These are phyloP conservation scores for Drosophila prosaltans DNA, from an alignment of 1,140 invertebrate genomes.

Conservation along the genomic window DNA sequence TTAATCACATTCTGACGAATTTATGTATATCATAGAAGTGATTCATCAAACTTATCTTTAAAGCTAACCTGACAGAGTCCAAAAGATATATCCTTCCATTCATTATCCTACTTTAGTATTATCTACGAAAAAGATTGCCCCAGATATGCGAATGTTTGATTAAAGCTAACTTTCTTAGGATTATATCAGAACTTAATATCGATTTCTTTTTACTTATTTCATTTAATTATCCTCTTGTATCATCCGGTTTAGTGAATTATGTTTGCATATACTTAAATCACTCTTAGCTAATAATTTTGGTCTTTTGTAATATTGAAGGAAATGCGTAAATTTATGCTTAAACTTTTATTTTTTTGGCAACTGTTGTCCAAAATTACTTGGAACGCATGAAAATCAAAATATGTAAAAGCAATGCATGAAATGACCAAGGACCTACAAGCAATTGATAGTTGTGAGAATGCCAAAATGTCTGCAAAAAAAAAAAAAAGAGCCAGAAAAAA, in stretches of 20 bases:
- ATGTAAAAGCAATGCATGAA: slow-evolving; percentile 18
- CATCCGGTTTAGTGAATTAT: background rate
- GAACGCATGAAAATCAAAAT: slow-evolving; percentile 23
- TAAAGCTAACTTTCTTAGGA: background rate
- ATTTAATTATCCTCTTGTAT: background rate
- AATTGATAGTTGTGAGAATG: slow-evolving; percentile 41
- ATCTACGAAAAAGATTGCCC: too few species aligned
- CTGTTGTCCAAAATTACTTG: background rate
- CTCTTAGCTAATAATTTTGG: background rate
- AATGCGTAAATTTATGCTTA: slow-evolving; percentile 26
- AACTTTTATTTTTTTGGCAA: background rate
- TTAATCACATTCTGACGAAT: too few species aligned
- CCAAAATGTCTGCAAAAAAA: slow-evolving; percentile 63
- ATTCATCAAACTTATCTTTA: too few species aligned
- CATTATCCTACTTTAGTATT: too few species aligned
- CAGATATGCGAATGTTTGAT: background rate
- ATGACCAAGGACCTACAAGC: slow-evolving; percentile 57
- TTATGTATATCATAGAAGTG: too few species aligned
- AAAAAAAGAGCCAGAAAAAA: slow-evolving; percentile 37
- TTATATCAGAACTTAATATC: too few species aligned
- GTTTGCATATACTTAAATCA: background rate
- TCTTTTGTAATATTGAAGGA: background rate
- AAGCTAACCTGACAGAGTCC: too few species aligned
- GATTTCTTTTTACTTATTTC: background rate
- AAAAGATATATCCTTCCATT: too few species aligned